Percentiles rank a stretch among this genome's conserved stretches.
These are phyloP conservation scores for Spongilla lacustris DNA, from an alignment of 37 sponge, comb jelly and placozoan genomes.

Conservation along the genomic window DNA sequence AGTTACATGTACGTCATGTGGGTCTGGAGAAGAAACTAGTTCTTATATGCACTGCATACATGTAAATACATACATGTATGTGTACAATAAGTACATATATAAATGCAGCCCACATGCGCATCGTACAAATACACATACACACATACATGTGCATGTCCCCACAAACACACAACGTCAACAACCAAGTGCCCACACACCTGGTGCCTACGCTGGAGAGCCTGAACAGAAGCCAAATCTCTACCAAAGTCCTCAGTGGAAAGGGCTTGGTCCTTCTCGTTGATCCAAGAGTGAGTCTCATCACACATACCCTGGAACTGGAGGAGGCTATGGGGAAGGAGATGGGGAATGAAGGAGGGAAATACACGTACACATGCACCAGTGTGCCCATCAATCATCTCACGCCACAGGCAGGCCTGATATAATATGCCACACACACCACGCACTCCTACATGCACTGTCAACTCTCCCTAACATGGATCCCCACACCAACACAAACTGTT, in stretches of 20 bases:
- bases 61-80: slow-evolving; percentile 10
- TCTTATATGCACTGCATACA: slow-evolving; percentile 21
- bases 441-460: too few relatives aligned
- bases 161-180: background rate
- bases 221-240: slow-evolving; percentile 83
- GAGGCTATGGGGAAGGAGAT: slow-evolving; percentile 23
- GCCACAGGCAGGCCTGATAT: too few relatives aligned
- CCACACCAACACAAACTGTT: too few relatives aligned
- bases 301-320: slow-evolving; percentile 83
- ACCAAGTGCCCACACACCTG: slow-evolving; percentile 39
- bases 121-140: slow-evolving; percentile 27
- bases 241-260: slow-evolving; percentile 87
- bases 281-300: slow-evolving; percentile 93
- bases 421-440: background rate
- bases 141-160: background rate
- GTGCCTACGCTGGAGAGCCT: slow-evolving; percentile 87
- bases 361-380: too few relatives aligned
- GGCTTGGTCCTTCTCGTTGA: slow-evolving; percentile 89
- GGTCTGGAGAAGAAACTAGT: too few relatives aligned
- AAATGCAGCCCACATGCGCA: too few relatives aligned
- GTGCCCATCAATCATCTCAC: too few relatives aligned
- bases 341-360: background rate
- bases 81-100: slow-evolving; percentile 6
- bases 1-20: too few relatives aligned
- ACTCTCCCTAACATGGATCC: too few relatives aligned